Conservation (phyloP, 37 sponge, comb jelly and placozoan species). For the Eunapius fragilis region DNA sequence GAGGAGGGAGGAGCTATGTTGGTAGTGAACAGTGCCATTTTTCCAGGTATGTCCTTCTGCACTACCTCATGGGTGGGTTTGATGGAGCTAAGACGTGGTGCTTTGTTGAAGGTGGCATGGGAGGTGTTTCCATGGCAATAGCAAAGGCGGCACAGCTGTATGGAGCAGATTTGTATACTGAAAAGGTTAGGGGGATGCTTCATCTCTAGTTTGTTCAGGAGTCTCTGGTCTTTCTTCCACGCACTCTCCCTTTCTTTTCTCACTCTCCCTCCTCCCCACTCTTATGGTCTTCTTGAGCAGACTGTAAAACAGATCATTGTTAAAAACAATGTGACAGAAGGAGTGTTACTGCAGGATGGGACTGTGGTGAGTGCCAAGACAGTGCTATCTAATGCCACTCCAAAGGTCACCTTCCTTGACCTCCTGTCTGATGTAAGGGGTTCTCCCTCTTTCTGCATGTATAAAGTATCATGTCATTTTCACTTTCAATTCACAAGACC, state of each 20-base stretch:
- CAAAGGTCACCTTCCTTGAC: constrained; percentile 88
- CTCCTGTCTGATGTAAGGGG: constrained; percentile 69
- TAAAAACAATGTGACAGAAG: constrained; percentile 47
- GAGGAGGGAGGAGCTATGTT: no score
- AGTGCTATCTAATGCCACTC: constrained; percentile 98
- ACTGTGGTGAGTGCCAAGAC: constrained; percentile 62
- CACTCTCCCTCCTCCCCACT: not conserved
- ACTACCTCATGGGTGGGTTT: constrained; percentile 96
- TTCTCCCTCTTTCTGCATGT: not conserved
- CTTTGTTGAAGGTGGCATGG: constrained; percentile 95
- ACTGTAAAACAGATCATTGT: constrained; percentile 75
- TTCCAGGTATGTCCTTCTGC: constrained; percentile 89
- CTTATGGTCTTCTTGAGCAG: constrained; percentile 24
- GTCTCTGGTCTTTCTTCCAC: not conserved
- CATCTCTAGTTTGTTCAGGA: not conserved
- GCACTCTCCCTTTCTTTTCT: not conserved
- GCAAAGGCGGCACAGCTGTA: constrained; percentile 69
- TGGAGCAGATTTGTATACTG: constrained; percentile 81
- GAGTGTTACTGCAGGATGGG: constrained; percentile 86
- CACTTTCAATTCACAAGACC: constrained; percentile 21
- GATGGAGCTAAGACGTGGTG: constrained; percentile 90
- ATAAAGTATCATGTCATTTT: not conserved
- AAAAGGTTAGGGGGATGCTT: not conserved
- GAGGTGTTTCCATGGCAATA: constrained; percentile 87
- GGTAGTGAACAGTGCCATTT: no score